phyloP scores from a whole-genome alignment of 2,888 invertebrate genomes.

The Brachypalpus laphriformis region DNA sequence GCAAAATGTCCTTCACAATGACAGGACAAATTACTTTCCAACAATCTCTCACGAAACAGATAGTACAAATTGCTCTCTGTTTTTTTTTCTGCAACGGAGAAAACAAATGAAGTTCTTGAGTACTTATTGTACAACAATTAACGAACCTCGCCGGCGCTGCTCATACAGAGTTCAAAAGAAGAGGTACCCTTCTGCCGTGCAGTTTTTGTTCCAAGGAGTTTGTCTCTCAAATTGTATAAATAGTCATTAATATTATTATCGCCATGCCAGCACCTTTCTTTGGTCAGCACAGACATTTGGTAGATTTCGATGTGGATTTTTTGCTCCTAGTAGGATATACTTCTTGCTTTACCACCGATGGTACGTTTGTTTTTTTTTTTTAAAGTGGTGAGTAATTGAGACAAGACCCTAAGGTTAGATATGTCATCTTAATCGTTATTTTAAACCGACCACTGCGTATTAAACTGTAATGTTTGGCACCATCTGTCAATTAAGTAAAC shows the following conservation, averaged over 20 bases:
- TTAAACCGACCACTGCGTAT: too few species aligned
- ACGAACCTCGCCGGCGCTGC: constrained; percentile 26
- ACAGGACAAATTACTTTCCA: constrained; percentile 71
- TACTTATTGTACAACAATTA: constrained; percentile 71
- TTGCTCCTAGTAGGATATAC: neutral
- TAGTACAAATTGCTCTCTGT: constrained; percentile 44
- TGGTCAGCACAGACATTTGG: constrained; percentile 41
- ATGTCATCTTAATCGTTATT: too few species aligned
- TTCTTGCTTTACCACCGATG: neutral
- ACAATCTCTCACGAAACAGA: constrained; percentile 65
- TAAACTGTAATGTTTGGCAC: neutral
- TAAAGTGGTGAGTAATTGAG: neutral
- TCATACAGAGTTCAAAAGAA: constrained; percentile 2
- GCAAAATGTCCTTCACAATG: constrained; percentile 66
- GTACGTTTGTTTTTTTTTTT: neutral
- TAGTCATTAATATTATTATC: constrained; percentile 70
- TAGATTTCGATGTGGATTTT: constrained; percentile 47
- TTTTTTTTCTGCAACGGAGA: constrained; percentile 43
- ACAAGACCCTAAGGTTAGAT: neutral
- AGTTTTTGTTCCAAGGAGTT: neutral
- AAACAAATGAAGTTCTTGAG: constrained; percentile 70
- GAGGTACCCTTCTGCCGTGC: neutral
- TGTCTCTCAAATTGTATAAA: constrained; percentile 41
- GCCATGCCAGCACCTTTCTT: constrained; percentile 55
- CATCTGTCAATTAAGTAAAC: neutral